Evolutionary conservation across 2,797 vertebrate species (phyloP).

Genomic region (Hyperoplus lanceolatus): DNA sequence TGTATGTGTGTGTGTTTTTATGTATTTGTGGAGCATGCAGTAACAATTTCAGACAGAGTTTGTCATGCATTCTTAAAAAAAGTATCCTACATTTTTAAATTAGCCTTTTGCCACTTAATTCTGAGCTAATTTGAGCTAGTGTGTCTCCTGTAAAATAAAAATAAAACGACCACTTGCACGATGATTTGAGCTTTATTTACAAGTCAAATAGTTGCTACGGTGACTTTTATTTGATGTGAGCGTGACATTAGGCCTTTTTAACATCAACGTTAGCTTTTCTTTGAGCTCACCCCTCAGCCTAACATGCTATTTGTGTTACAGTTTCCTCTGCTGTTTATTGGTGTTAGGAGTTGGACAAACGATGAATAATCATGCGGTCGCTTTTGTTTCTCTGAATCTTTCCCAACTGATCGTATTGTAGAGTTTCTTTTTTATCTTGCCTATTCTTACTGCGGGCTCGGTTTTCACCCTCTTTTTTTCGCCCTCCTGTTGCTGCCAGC

Average conservation of each 20-base stretch:
- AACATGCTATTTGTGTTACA: conserved; percentile 3
- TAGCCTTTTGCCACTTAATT: neutral
- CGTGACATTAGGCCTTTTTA: neutral
- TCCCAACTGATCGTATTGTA: neutral
- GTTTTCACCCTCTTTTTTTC: conserved; percentile 1
- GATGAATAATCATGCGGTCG: conserved; percentile 10
- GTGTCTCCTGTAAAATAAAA: neutral
- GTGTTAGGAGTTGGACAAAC: neutral
- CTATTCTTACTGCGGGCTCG: neutral
- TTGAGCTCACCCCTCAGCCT: conserved; percentile 7
- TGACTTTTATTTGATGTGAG: neutral
- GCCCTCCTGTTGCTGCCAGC: neutral
- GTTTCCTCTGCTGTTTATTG: conserved; percentile 20
- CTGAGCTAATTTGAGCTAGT: neutral
- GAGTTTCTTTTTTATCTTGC: neutral
- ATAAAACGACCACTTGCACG: neutral
- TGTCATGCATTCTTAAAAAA: neutral
- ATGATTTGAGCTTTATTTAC: neutral
- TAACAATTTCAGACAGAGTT: neutral
- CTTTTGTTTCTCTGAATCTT: conserved; percentile 18
- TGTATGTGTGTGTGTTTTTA: no score
- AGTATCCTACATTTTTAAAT: neutral
- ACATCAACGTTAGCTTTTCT: neutral
- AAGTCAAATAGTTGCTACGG: neutral
- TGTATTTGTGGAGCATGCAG: neutral